phyloP scores from a whole-genome alignment of 2,888 invertebrate species.

The Torymus tubicola region DNA sequence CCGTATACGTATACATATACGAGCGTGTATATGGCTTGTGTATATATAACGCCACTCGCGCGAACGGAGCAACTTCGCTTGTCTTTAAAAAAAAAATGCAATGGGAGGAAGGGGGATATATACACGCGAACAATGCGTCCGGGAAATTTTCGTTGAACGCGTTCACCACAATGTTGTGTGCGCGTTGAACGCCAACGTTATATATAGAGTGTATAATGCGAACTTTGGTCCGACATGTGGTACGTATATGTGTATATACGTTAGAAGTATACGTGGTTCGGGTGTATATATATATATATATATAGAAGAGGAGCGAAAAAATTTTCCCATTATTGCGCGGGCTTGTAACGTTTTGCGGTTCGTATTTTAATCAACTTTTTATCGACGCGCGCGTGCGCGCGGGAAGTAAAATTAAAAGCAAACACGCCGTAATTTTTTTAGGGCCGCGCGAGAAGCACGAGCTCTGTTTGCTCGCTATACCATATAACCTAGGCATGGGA shows the following conservation, averaged over 20 bases:
- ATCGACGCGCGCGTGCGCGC: neutral
- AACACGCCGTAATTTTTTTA: conserved; percentile 18
- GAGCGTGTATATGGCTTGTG: neutral
- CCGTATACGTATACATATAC: neutral
- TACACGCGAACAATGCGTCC: conserved; percentile 35
- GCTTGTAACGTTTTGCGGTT: conserved; percentile 27
- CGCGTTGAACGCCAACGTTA: too few species aligned
- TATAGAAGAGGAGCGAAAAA: conserved; percentile 12
- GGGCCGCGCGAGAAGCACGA: neutral
- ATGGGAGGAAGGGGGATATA: too few species aligned
- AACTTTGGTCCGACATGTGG: conserved; percentile 7
- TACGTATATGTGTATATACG: too few species aligned
- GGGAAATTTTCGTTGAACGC: conserved; percentile 26
- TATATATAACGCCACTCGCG: too few species aligned
- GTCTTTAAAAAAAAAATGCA: neutral
- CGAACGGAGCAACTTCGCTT: neutral
- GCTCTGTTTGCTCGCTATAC: neutral
- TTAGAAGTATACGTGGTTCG: too few species aligned
- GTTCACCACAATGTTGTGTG: neutral
- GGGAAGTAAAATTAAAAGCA: conserved; percentile 37
- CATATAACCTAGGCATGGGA: too few species aligned
- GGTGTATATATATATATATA: too few species aligned
- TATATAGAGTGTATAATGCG: neutral
- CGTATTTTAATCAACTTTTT: conserved; percentile 53
- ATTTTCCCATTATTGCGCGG: conserved; percentile 46